These are phyloP conservation scores for Diaphora mendica DNA, from an alignment of 2,888 invertebrate genomes.

Conservation along the genomic window DNA sequence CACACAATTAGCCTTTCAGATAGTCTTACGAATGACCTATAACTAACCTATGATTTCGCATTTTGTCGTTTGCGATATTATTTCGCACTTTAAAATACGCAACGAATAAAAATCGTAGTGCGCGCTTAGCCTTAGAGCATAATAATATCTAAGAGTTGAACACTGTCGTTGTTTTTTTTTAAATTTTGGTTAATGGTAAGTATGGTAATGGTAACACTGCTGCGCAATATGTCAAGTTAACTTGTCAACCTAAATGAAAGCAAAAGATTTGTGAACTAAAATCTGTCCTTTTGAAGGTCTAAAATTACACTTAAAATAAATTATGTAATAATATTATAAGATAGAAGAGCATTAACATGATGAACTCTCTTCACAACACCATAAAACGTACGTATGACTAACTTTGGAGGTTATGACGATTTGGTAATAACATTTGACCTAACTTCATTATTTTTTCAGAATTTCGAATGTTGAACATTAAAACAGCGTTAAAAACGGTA, in stretches of 20 bases:
- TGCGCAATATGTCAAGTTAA: neutral
- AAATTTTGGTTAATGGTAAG: no score
- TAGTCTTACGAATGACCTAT: no score
- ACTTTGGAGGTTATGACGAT: slow-evolving; percentile 65
- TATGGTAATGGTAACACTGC: slow-evolving; percentile 2
- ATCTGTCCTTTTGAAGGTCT: neutral
- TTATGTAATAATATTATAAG: slow-evolving; percentile 35
- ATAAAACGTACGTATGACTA: slow-evolving; percentile 72
- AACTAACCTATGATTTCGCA: no score
- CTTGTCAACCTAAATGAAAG: neutral
- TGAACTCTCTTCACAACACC: slow-evolving; percentile 74
- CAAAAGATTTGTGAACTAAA: neutral
- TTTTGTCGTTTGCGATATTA: no score
- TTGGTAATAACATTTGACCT: slow-evolving; percentile 28
- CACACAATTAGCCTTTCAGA: no score
- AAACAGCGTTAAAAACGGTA: slow-evolving; percentile 66
- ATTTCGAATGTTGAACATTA: slow-evolving; percentile 73
- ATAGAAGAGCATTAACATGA: slow-evolving; percentile 51
- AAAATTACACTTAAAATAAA: slow-evolving; percentile 3
- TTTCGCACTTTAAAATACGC: no score
- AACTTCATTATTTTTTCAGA: slow-evolving; percentile 60
- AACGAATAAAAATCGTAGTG: no score
- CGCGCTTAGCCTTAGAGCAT: no score
- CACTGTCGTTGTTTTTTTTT: no score
- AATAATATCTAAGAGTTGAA: no score